Evolutionary conservation across 2,888 invertebrate species (phyloP).

Genomic region (Parelbella ahira): DNA sequence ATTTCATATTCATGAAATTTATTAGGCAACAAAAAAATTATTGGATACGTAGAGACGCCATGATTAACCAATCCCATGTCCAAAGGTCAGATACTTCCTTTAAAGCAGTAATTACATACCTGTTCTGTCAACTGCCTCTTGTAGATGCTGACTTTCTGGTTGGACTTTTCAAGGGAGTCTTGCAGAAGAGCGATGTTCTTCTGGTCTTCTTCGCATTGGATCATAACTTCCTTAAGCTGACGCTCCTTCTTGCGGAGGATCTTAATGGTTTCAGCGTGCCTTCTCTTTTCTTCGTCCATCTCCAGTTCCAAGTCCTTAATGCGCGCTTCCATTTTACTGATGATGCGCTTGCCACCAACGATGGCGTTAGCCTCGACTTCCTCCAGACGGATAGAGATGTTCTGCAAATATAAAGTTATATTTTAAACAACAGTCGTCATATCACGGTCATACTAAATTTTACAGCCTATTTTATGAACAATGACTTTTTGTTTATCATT

Average conservation of each 20-base stretch:
- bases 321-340: conserved; percentile 97
- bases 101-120: too few species aligned
- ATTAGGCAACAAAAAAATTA: too few species aligned
- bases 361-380: conserved; percentile 98
- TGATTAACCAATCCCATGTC: too few species aligned
- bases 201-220: conserved; percentile 97
- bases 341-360: conserved; percentile 97
- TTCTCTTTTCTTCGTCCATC: conserved; percentile 97
- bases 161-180: conserved; percentile 92
- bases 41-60: too few species aligned
- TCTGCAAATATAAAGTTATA: conserved; percentile 74
- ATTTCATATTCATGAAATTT: too few species aligned
- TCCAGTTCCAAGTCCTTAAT: conserved; percentile 97
- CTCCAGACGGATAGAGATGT: conserved; percentile 94
- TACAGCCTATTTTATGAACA: too few species aligned
- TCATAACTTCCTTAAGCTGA: conserved; percentile 95
- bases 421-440: too few species aligned
- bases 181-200: conserved; percentile 96
- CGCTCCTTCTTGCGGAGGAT: conserved; percentile 99
- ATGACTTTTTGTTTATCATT: too few species aligned
- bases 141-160: conserved; percentile 94
- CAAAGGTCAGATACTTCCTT: too few species aligned
- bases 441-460: too few species aligned
- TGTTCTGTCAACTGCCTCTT: conserved; percentile 97
- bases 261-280: conserved; percentile 98